Percentiles rank a stretch among this genome's conserved stretches.
These are phyloP conservation scores for Bolinopsis microptera DNA, from an alignment of 37 sponge, comb jelly and placozoan species.

Conservation along the genomic window DNA sequence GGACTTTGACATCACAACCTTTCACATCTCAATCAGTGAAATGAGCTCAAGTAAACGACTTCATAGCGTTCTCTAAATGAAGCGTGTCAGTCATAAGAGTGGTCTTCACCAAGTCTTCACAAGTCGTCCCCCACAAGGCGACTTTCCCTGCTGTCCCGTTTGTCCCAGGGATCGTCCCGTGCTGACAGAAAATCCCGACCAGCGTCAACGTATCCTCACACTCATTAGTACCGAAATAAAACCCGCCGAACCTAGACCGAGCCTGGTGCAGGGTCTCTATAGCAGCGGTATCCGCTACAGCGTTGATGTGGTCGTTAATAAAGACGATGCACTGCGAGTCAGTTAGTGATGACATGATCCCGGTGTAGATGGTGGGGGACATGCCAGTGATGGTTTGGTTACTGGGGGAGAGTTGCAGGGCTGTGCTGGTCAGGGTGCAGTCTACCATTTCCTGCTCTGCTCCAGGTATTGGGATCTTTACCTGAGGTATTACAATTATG, in stretches of 20 bases:
- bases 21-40: too few relatives aligned
- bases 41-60: conserved; percentile 17
- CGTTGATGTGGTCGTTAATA: conserved; percentile 46
- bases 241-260: conserved; percentile 18
- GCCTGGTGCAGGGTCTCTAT: conserved; percentile 60
- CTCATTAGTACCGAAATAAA: conserved; percentile 48
- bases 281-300: conserved; percentile 51
- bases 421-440: background rate
- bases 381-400: background rate
- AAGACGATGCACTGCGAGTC: conserved; percentile 18
- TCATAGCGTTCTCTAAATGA: conserved; percentile 34
- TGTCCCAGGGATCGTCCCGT: background rate
- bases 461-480: background rate
- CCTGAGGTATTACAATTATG: too few relatives aligned
- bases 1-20: too few relatives aligned
- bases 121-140: conserved; percentile 39
- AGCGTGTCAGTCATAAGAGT: conserved; percentile 28
- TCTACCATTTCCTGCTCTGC: background rate
- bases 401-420: background rate
- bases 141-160: conserved; percentile 21
- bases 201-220: conserved; percentile 1
- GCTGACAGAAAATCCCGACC: conserved; percentile 58
- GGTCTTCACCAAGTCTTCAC: background rate
- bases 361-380: conserved; percentile 2
- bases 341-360: conserved; percentile 35